Evolutionary conservation across 2,888 invertebrate genomes (phyloP), one percentile per base, ranked within the genome.

Genomic region (Vanessa cardui): DNA sequence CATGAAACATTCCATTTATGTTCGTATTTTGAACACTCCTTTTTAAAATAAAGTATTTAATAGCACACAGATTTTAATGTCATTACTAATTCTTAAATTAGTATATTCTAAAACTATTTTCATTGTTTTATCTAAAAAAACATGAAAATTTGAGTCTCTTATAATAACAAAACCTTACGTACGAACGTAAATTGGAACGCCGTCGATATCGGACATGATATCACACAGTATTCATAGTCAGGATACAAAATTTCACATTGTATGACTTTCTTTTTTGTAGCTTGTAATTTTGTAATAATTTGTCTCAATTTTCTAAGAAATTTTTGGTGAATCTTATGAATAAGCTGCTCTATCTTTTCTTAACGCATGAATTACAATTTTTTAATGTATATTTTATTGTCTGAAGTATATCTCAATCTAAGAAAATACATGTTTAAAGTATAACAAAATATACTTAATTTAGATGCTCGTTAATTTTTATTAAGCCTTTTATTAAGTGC

Each of bases 171-270:
- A 56, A 49, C 3, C 6, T 20, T 20, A 31, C 2, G 74, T 73
- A 74, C 74, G 74, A 78, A 73, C 86, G 87, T 88, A 81, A 77
- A 87, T 83, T 82, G 89, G 87, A 89, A 88, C 88, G 89, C 78
- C 82, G 80, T 80, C 79, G 83, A 85, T 84, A 84, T 83, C 83
- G 84, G 83, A 83, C 83, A 74, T 78, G 59, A 46, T 70, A 66
- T 47, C 54, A 49, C 58, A 20, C 74, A 71, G 44, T 82, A 89
- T 85, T 80, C 77, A 86, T 89, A 87, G 87, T 73, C 70, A 47
- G 47, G 26, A 56, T 64, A 21, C 39, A 18, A 20, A 15, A 47
- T 39, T 54, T 60, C 20, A 46, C 61, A 56, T 26, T 31, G 21
- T 26, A n/a, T 21, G 8, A 31, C 39, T 39, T n/a, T 26, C 5